Percentiles rank a stretch among this genome's conserved stretches.
Conservation (phyloP, 2,797 vertebrate species). For the Rhynchotus rufescens region DNA sequence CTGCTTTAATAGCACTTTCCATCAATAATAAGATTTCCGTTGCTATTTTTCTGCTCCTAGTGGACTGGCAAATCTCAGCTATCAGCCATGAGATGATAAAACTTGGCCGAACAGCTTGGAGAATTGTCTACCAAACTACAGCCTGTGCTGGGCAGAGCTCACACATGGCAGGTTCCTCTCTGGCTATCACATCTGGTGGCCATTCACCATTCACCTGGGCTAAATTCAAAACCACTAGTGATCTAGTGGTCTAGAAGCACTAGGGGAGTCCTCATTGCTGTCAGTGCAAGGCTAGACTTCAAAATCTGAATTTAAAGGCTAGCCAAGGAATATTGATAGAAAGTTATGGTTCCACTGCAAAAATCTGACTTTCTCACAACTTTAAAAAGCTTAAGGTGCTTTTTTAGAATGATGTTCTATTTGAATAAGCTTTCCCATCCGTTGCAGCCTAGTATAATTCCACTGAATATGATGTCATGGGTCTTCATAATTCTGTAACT, state of each 20-base stretch:
- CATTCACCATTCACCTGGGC: neutral
- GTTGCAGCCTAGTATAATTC: neutral
- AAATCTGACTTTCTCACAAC: neutral
- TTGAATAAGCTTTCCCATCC: neutral
- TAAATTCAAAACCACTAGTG: neutral
- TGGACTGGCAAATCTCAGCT: neutral
- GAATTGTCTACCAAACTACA: neutral
- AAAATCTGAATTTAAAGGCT: neutral
- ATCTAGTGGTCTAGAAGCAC: neutral
- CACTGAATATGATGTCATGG: neutral
- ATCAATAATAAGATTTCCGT: neutral
- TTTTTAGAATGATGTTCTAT: neutral
- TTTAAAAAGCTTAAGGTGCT: neutral
- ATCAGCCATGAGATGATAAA: neutral
- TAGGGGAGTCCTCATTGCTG: neutral
- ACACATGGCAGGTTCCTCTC: neutral
- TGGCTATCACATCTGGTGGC: neutral
- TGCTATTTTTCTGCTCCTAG: neutral
- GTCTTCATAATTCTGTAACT: slow-evolving; percentile 6
- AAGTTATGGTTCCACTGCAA: neutral
- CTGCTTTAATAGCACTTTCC: neutral
- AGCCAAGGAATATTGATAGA: neutral
- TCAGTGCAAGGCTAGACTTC: neutral
- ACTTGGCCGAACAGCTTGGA: fast-evolving
- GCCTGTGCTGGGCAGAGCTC: neutral